These are phyloP conservation scores for Anoplolepis gracilipes DNA, from an alignment of 1,140 invertebrate species.

Conservation along the genomic window DNA sequence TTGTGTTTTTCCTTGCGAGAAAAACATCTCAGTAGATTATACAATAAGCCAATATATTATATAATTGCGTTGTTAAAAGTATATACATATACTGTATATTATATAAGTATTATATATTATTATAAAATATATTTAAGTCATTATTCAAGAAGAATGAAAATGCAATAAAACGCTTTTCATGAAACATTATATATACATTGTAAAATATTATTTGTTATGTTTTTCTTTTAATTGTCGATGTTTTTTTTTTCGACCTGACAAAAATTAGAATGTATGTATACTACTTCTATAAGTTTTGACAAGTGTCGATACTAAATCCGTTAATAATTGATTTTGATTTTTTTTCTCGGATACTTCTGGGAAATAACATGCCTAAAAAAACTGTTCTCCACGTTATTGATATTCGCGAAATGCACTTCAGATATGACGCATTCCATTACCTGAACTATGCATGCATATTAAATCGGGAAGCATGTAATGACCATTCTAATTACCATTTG, in stretches of 20 bases:
- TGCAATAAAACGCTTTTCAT: background rate
- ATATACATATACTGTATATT: background rate
- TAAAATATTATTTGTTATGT: no score
- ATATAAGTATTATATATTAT: background rate
- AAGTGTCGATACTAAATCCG: background rate
- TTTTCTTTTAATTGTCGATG: background rate
- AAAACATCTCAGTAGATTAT: background rate
- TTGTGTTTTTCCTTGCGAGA: background rate
- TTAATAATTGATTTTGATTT: conserved; percentile 26
- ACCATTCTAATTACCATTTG: conserved; percentile 16
- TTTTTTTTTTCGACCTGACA: background rate
- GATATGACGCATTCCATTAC: conserved; percentile 30
- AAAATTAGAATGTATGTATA: background rate
- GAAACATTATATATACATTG: background rate
- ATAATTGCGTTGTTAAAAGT: conserved; percentile 7
- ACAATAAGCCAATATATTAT: conserved; percentile 15
- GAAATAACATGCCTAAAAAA: background rate
- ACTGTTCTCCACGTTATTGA: background rate
- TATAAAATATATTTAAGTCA: background rate
- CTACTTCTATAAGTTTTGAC: conserved; percentile 11
- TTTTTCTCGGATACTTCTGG: conserved; percentile 34
- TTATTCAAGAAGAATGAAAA: background rate
- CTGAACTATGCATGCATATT: background rate
- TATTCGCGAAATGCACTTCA: conserved; percentile 26
- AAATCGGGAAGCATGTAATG: conserved; percentile 13